Evolutionary conservation across 1,140 invertebrate species (phyloP).

Genomic region (Calliphora vicina): DNA sequence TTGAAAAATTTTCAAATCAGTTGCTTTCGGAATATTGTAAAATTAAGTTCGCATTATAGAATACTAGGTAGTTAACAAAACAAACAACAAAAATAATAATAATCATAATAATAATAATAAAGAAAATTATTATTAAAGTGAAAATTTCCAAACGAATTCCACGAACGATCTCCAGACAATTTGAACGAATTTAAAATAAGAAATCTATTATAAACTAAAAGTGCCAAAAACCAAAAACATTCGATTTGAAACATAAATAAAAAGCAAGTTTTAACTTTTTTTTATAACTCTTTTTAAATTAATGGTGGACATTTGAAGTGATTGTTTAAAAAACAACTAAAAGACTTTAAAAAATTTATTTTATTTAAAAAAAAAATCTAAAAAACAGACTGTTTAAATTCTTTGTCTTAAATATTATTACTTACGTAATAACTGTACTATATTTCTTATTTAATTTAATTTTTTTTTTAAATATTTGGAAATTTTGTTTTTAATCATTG

Average conservation of each 20-base stretch:
- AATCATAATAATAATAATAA: slow-evolving; percentile 30
- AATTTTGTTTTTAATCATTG: slow-evolving; percentile 19
- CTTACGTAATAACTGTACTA: neutral
- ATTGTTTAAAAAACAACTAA: slow-evolving; percentile 35
- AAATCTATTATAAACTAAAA: slow-evolving; percentile 27
- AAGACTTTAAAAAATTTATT: slow-evolving; percentile 29
- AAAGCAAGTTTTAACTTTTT: slow-evolving; percentile 3
- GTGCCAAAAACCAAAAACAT: slow-evolving; percentile 31
- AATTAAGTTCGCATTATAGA: slow-evolving; percentile 58
- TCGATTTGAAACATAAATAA: neutral
- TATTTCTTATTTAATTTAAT: too few relatives aligned
- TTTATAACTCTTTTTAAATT: neutral
- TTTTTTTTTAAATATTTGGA: neutral
- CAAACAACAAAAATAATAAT: slow-evolving; percentile 25
- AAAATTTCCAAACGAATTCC: slow-evolving; percentile 29
- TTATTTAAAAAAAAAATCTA: slow-evolving; percentile 31
- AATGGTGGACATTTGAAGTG: neutral
- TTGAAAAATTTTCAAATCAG: slow-evolving; percentile 50
- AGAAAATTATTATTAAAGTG: neutral
- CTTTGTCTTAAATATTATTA: neutral
- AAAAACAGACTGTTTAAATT: neutral
- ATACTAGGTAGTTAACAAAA: slow-evolving; percentile 43
- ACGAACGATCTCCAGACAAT: slow-evolving; percentile 52
- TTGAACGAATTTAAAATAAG: slow-evolving; percentile 1
- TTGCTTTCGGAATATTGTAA: slow-evolving; percentile 64